Evolutionary conservation across 1,140 invertebrate genomes (phyloP), one percentile per base, ranked within the genome.

Genomic region (Hyles euphorbiae): DNA sequence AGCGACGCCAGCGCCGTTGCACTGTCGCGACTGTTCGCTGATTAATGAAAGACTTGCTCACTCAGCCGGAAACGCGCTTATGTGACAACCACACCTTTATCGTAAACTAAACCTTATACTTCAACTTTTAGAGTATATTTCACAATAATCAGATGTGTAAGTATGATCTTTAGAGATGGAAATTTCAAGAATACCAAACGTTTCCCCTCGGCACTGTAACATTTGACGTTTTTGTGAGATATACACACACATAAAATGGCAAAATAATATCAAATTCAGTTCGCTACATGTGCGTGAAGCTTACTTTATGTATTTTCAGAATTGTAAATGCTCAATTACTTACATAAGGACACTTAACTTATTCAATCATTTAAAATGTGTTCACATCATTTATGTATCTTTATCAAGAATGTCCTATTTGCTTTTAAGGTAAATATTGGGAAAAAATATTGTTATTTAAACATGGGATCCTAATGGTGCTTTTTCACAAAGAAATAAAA

Each of bases 191-290:
- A 85, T 88, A 86, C 78, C 81, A 86, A 86, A 83, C 82, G 76
- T 81, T 84, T 81, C 81, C 83, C 85, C 82, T 86, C 82, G 78
- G 76, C 81, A 73, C 74, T 82, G 81, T 87, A 88, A 83, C 85
- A 84, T 88, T 88, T 88, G 85, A 88, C 83, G 83, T 85, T 82
- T 86, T 83, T 83, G 80, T 85, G 78, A 80, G 70, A 81, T 74
- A 82, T 77, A 83, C 72, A 74, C 46, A 48, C 76, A 77, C 75
- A 80, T 76, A 82, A 86, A 83, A 85, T 83, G 81, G 81, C 81
- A 82, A 87, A 81, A 88, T 88, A 83, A 40, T 40, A 40, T 40
- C 36, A 40, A 8, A 5, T 40, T 40, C 8, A 40, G 36, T 40
- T 40, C 36, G 5, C 8, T 40, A 8, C 8, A 40, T 40, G 36